Base-by-base conservation (phyloP, 2,113 vertebrate genomes). In the Mesembrinibis cayennensis region DNA sequence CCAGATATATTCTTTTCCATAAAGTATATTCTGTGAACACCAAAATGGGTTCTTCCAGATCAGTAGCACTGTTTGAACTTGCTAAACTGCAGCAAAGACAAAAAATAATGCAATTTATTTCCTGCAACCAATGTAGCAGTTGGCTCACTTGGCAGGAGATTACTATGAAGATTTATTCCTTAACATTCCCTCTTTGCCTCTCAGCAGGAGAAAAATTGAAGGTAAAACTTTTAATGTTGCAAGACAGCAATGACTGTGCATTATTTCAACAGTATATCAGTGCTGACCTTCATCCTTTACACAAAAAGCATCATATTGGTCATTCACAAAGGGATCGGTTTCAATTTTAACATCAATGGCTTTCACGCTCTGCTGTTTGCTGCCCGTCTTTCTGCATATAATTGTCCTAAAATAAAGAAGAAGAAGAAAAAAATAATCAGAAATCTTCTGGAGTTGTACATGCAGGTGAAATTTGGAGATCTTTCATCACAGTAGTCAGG, bases 261-360 rank as follows among this genome's bases (percentile, higher is more conserved):
- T 90, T 93, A 80, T 86, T 62, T 87, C 69, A 87, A 74, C 72
- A 83, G 62, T 29, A 34, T 53, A 88, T 94, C 65, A 82, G 26
- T 95, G 93, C 99, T 98, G 93, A 99, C 99, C 99, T 98, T 98
- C 98, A 93, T 99, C 99, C 98, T 98, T 99, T 90, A 99, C 97
- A 94, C 99, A 99, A 97, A 99, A 98, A 72, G 98, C 98, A 50
- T 96, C 97, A 96, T 98, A 97, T 59, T 93, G 95, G 72, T 97
- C 93, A 58, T 95, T 92, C 16, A 98, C 98, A 83, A 97, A 97
- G 10, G 98, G 98, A 58, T 69, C 77, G 70, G 98, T 98, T 95
- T 99, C 98, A 91, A 98, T 98, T 93, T 94, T 98, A 97, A 99
- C 98, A 20, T 98, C 98, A 50, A 99, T 97, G 34, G 98, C 98